Base-by-base conservation (phyloP, 2,888 invertebrate species). In the Litoditis marina region DNA sequence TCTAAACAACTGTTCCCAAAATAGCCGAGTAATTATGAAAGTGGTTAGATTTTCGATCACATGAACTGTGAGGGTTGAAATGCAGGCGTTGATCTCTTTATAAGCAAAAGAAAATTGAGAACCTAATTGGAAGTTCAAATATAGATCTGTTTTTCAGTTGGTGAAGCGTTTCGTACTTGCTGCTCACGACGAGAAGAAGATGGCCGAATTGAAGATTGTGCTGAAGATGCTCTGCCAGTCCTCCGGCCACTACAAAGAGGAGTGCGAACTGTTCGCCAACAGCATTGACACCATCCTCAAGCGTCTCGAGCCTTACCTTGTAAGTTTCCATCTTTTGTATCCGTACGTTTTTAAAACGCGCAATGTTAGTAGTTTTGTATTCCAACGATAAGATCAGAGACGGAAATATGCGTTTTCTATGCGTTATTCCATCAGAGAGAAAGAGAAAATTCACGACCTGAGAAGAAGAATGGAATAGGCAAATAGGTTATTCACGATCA, bases 221-320 rank as follows among this genome's bases (percentile, higher is more conserved):
- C 56, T 73, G 39, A 58, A 51, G 8, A 49, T 67, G 31, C 64
- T 79, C 52, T 79, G 79, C 68, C 69, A 71, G 54, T 73, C 74
- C 56, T 77, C 78, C 34, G 65, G 68, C 5, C 25, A 25, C 54
- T 78, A 79, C 57, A 67, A 65, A n/a, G 73, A 74, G 11, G 80
- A 80, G 63, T 80, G 80, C 67, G 65, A 68, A 31, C 58, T 78
- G 46, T 73, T 81, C 65, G 80, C 79, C 61, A 62, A 61, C 54
- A 74, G 76, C 28, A 54, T 81, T 42, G 80, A 80, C 64, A 64
- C 67, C 44, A 69, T 81, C 72, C 68, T 81, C 62, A 65, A 75
- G 19, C 67, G 69, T 46, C 73, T 81, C 47, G 65, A 75, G 46
- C 81, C 81, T 47, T 80, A 69, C 58, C 66, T 81, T 65, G 80